Conservation (phyloP, 2,888 invertebrate genomes). For the Lithophane ornitopus region DNA sequence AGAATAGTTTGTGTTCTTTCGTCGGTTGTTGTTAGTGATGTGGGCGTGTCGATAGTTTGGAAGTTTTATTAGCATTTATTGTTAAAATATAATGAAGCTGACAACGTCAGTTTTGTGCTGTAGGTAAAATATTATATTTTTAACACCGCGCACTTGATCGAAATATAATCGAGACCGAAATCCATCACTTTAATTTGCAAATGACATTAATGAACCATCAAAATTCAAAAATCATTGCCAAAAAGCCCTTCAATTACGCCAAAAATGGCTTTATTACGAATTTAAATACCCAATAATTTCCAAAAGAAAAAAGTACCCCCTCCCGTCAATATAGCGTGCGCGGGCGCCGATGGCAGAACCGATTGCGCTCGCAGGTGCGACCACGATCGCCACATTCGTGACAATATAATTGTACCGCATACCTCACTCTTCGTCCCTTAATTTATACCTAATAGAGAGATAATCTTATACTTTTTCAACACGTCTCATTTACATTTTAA, state of each 20-base stretch:
- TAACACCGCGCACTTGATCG: neutral
- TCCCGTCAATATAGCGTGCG: constrained; percentile 75
- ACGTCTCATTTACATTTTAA: constrained; percentile 89
- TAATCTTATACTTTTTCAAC: constrained; percentile 87
- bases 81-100: neutral
- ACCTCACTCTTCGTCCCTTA: constrained; percentile 85
- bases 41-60: constrained; percentile 1
- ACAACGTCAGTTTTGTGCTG: neutral
- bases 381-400: constrained; percentile 81
- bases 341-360: constrained; percentile 73
- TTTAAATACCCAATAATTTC: constrained; percentile 53
- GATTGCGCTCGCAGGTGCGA: constrained; percentile 72
- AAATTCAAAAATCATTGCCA: constrained; percentile 16
- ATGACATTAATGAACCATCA: neutral
- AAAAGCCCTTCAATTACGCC: constrained; percentile 19
- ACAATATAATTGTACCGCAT: constrained; percentile 90
- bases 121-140: neutral
- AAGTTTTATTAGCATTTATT: neutral
- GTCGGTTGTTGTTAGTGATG: constrained; percentile 13
- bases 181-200: neutral
- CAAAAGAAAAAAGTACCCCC: constrained; percentile 54
- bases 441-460: constrained; percentile 90
- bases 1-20: constrained; percentile 5
- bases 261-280: constrained; percentile 42
- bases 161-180: neutral